Percentiles rank a stretch among this genome's conserved stretches.
phyloP scores from a whole-genome alignment of 2,113 vertebrate species.

The Sander vitreus region DNA sequence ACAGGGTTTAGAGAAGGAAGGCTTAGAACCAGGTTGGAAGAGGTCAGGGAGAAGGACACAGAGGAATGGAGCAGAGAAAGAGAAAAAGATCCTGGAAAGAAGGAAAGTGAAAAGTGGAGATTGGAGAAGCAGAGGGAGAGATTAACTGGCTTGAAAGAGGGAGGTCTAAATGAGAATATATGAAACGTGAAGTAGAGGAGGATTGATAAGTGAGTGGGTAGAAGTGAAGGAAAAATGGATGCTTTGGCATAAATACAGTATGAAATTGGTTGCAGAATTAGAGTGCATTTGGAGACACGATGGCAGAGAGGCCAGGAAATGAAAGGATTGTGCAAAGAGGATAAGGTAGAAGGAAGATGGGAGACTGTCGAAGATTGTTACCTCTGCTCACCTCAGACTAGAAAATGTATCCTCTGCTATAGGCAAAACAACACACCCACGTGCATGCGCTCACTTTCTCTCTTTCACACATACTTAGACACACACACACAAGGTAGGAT shows the following conservation, averaged over 20 bases:
- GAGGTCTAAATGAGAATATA: conserved; percentile 58
- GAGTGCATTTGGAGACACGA: conserved; percentile 46
- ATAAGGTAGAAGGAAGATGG: conserved; percentile 47
- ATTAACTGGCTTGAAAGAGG: conserved; percentile 47
- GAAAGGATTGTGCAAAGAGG: conserved; percentile 65
- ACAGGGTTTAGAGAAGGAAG: conserved; percentile 33
- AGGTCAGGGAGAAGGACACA: conserved; percentile 50
- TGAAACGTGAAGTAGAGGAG: conserved; percentile 44
- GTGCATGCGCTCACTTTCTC: background rate
- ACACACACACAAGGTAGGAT: background rate
- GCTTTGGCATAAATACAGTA: conserved; percentile 60
- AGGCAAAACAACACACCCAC: conserved; percentile 44
- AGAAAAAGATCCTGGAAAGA: conserved; percentile 34
- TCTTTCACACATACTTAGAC: background rate
- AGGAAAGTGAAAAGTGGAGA: conserved; percentile 44
- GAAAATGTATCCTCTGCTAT: conserved; percentile 47
- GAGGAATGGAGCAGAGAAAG: conserved; percentile 39
- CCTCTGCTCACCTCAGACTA: conserved; percentile 45
- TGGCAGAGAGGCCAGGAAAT: conserved; percentile 49
- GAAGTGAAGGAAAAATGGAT: conserved; percentile 65
- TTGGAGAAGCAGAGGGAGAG: conserved; percentile 44
- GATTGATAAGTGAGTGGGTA: conserved; percentile 73
- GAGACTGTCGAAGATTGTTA: conserved; percentile 47
- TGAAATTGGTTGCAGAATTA: conserved; percentile 69
- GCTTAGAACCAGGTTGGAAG: conserved; percentile 41